Base-by-base conservation (phyloP, 2,797 vertebrate genomes). In the Chiroxiphia lanceolata region DNA sequence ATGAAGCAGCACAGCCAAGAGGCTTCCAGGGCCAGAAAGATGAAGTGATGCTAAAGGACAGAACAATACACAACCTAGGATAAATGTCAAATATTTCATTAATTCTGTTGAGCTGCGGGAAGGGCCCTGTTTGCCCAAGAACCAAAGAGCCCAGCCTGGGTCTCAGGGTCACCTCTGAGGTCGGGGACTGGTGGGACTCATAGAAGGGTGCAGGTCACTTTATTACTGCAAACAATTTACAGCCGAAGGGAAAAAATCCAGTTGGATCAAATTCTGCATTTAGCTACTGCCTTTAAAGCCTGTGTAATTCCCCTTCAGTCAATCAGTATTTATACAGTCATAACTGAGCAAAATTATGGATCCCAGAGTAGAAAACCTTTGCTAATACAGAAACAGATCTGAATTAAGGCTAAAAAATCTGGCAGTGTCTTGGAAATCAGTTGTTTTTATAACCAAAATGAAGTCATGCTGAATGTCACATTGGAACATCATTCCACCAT, bases 361-460 rank as follows among this genome's bases (percentile, higher is more conserved):
- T 80, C 85, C 64, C 86, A 54, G 64, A 31, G 57, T 50, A 85
- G 77, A 60, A 86, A 90, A 76, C 69, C 87, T 91, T 93, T 72
- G n/a, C 72, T 95, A 31, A 79, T 75, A 71, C 9, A 68, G 80
- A 72, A 82, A 67, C 34, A 59, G 83, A 45, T 95, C 47, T 84
- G 80, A 89, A 88, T 59, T 56, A 81, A 90, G 70, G 76, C 42
- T 44, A 38, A 85, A 91, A 91, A 90, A 86, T 23, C 64, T 90
- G 92, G 53, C 87, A 76, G 20, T 59, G 56, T 29, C 74, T 90
- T 80, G 75, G 77, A 93, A 84, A 74, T 64, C 11, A 2, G 59
- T 38, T 82, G 56, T 31, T 96, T 94, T 90, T 70, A 79, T 67
- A 83, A 95, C 83, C 76, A 51, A 93, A 94, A 85, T 86, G 79